Evolutionary conservation across 2,113 vertebrate species (phyloP).

Genomic region (Zapus hudsonius): DNA sequence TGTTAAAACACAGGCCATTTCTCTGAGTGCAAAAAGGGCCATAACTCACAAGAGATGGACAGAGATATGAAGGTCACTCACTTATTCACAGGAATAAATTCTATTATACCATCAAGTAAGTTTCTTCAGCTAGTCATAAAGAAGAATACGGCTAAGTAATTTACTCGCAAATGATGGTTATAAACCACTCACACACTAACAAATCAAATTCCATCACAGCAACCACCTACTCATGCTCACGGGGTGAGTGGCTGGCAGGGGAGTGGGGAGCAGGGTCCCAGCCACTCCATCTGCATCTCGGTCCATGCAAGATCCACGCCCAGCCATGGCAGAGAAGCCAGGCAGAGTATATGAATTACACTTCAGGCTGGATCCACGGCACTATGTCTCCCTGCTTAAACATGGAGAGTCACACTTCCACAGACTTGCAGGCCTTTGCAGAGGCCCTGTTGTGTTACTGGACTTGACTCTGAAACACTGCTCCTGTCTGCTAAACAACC

Average conservation of each 20-base stretch:
- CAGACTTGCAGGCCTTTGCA: neutral
- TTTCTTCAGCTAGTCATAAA: constrained; percentile 83
- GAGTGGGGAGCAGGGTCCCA: neutral
- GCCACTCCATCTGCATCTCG: neutral
- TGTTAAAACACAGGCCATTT: constrained; percentile 72
- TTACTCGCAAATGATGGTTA: constrained; percentile 79
- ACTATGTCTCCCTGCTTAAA: accelerated
- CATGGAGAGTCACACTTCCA: neutral
- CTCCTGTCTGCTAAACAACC: neutral
- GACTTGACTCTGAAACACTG: neutral
- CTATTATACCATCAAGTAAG: constrained; percentile 82
- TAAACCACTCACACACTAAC: constrained; percentile 78
- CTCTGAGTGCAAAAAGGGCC: constrained; percentile 50
- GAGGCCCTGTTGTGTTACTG: neutral
- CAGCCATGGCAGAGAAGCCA: accelerated
- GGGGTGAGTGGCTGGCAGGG: neutral
- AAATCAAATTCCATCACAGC: constrained; percentile 72
- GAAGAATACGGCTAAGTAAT: constrained; percentile 80
- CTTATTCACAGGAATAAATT: constrained; percentile 83
- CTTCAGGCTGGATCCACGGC: neutral
- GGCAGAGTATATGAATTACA: neutral
- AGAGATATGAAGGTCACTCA: constrained; percentile 84
- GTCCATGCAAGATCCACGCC: neutral
- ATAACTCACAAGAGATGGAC: constrained; percentile 80
- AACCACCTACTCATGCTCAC: neutral